Evolutionary conservation across 2,113 vertebrate species (phyloP).

Genomic region (Notarius lentiginosus): DNA sequence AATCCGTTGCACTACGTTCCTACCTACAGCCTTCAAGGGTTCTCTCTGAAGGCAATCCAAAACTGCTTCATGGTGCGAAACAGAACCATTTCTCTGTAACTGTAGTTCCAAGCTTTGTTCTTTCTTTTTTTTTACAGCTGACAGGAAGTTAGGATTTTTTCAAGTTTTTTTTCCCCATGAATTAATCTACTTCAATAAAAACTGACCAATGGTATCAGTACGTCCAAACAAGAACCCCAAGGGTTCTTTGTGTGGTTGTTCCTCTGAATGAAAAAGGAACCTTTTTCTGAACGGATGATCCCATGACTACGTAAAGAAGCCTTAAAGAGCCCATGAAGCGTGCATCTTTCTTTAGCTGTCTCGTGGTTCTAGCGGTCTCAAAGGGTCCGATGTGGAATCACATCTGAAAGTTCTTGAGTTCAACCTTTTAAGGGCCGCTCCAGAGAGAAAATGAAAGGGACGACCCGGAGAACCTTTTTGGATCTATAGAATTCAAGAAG

Average conservation of each 20-base stretch:
- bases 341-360: not conserved
- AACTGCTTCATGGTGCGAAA: not conserved
- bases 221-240: not conserved
- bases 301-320: not conserved
- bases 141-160: not conserved
- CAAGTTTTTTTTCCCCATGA: not conserved
- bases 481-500: not conserved
- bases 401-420: not conserved
- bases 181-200: not conserved
- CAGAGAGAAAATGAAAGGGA: not conserved
- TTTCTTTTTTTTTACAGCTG: not conserved
- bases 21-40: not conserved
- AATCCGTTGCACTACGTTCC: not conserved
- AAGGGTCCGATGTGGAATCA: not conserved
- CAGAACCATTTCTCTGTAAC: not conserved
- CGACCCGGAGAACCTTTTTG: not conserved
- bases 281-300: too few species aligned
- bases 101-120: not conserved
- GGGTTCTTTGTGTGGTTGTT: not conserved
- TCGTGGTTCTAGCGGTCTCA: not conserved
- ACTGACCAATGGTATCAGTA: not conserved
- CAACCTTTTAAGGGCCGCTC: not conserved
- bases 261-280: not conserved
- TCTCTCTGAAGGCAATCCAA: not conserved
- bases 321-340: not conserved